Evolutionary conservation across 2,797 vertebrate genomes (phyloP).

Genomic region (Rhincodon typus): DNA sequence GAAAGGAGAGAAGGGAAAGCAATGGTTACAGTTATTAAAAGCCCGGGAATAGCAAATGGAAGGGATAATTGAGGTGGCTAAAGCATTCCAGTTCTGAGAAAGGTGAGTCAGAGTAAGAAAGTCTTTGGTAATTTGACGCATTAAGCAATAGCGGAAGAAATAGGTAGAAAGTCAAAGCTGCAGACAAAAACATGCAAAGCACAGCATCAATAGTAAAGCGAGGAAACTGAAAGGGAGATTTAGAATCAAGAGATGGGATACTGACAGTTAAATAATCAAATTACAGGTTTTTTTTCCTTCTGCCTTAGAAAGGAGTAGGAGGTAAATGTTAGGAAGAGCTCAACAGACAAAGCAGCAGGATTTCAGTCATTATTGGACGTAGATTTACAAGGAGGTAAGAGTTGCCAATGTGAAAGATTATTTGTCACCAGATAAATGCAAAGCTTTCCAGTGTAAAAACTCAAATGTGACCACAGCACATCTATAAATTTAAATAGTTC

Average conservation of each 20-base stretch:
- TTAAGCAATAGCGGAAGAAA: not conserved
- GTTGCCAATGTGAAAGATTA: not conserved
- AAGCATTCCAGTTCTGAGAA: not conserved
- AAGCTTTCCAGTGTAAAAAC: not conserved
- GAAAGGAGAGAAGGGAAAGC: not conserved
- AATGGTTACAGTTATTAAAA: not conserved
- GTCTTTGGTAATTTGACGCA: not conserved
- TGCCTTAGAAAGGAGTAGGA: not conserved
- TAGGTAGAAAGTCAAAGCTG: not conserved
- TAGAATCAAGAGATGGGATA: not conserved
- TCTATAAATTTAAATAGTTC: not conserved
- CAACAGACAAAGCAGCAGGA: not conserved
- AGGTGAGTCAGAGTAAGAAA: not conserved
- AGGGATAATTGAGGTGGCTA: not conserved
- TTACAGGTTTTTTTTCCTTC: not conserved
- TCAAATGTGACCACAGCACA: not conserved
- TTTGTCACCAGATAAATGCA: not conserved
- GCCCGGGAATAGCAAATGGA: not conserved
- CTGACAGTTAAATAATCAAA: not conserved
- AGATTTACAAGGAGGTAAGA: not conserved
- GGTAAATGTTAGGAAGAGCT: not conserved
- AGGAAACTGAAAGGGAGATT: not conserved
- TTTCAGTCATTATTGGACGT: not conserved
- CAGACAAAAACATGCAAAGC: not conserved
- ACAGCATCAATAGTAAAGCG: not conserved